Percentiles rank a stretch among this genome's conserved stretches.
Conservation (phyloP, 2,888 invertebrate species). For the Zonitis immaculata region DNA sequence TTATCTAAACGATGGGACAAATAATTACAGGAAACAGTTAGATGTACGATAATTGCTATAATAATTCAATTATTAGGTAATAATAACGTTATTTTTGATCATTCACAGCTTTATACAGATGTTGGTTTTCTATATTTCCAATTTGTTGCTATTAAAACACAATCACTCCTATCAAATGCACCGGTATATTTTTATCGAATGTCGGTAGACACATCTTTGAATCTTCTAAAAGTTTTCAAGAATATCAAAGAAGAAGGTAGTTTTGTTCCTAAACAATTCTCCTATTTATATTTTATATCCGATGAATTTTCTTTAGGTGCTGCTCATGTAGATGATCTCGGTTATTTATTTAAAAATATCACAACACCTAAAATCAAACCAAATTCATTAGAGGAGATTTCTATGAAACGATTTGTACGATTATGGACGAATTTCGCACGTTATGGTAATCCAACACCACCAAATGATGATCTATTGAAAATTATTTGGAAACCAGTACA, state of each 20-base stretch:
- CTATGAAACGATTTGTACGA: background rate
- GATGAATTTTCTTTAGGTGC: background rate
- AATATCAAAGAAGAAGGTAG: background rate
- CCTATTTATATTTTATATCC: no score
- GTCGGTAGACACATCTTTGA: background rate
- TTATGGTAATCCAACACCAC: conserved; percentile 5
- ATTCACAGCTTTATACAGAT: background rate
- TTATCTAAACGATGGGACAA: conserved; percentile 1
- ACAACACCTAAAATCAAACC: background rate
- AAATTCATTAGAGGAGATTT: background rate
- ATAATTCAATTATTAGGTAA: no score
- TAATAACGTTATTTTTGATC: background rate
- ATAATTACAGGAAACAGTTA: background rate
- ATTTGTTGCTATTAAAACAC: background rate
- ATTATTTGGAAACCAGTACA: background rate
- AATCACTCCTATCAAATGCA: background rate
- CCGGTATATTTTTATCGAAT: background rate
- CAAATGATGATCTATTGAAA: background rate
- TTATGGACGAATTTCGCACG: conserved; percentile 1
- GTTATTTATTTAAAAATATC: background rate
- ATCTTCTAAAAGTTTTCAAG: background rate
- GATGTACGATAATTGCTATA: background rate
- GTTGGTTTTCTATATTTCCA: background rate
- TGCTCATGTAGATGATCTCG: background rate
- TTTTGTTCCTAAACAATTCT: no score